Evolutionary conservation across 2,113 vertebrate genomes (phyloP).

Genomic region (Stegastes partitus): DNA sequence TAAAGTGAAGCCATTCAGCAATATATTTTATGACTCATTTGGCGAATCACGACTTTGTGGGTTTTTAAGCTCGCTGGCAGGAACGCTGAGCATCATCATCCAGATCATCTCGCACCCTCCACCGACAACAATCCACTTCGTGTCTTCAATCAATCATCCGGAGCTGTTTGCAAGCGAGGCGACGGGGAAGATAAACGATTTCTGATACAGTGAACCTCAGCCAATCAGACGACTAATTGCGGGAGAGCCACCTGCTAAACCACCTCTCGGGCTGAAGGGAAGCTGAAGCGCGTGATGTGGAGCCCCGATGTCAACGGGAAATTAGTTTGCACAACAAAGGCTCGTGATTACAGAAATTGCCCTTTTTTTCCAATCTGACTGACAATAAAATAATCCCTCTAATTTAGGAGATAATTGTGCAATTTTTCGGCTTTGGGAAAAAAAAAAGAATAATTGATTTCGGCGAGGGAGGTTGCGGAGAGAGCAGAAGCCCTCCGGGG

Average conservation of each 20-base stretch:
- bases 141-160: conserved; percentile 32
- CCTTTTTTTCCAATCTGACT: conserved; percentile 48
- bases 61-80: background rate
- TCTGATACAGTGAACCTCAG: conserved; percentile 12
- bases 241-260: conserved; percentile 54
- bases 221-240: conserved; percentile 39
- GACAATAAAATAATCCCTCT: conserved; percentile 59
- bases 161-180: background rate
- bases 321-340: conserved; percentile 63
- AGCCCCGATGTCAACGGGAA: conserved; percentile 35
- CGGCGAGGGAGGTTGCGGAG: background rate
- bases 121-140: conserved; percentile 34
- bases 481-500: conserved; percentile 3
- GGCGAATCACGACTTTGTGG: conserved; percentile 37
- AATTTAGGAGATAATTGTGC: conserved; percentile 65
- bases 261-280: conserved; percentile 28
- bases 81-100: conserved; percentile 1
- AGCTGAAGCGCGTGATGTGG: conserved; percentile 20
- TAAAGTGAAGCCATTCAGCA: conserved; percentile 23
- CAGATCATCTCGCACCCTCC: conserved; percentile 25
- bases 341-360: conserved; percentile 63
- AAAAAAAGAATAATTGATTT: conserved; percentile 49
- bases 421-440: conserved; percentile 45
- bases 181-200: conserved; percentile 11
- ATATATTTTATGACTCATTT: conserved; percentile 55